phyloP scores from a whole-genome alignment of 1,140 invertebrate genomes.

The Adelges cooleyi region DNA sequence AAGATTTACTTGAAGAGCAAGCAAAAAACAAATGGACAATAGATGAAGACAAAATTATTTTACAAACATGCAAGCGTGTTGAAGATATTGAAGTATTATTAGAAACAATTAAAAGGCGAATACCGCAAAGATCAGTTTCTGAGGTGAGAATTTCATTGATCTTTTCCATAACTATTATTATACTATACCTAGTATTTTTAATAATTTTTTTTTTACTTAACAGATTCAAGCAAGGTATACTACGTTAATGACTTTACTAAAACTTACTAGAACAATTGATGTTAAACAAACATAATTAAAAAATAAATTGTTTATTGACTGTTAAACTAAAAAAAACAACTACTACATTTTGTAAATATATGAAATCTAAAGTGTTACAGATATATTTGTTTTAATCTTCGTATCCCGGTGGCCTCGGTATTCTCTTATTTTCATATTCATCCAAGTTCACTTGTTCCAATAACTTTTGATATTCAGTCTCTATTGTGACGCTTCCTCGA shows the following conservation, averaged over 20 bases:
- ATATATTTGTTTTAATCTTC: background rate
- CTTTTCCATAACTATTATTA: no score
- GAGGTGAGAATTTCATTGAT: background rate
- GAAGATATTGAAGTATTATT: conserved; percentile 22
- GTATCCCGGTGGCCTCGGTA: conserved; percentile 16
- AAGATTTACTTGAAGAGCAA: conserved; percentile 1
- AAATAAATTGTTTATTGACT: background rate
- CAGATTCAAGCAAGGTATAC: conserved; percentile 24
- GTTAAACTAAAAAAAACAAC: background rate
- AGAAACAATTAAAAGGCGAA: conserved; percentile 13
- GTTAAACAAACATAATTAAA: background rate
- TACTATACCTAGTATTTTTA: background rate
- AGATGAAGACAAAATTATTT: conserved; percentile 24
- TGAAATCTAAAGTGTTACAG: background rate
- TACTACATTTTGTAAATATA: background rate
- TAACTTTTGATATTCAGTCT: conserved; percentile 59
- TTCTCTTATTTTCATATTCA: conserved; percentile 12
- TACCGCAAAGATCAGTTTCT: conserved; percentile 12
- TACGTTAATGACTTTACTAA: conserved; percentile 12
- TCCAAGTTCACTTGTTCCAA: conserved; percentile 30
- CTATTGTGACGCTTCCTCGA: conserved; percentile 52
- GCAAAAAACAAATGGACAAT: conserved; percentile 12
- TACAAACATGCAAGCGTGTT: conserved; percentile 21
- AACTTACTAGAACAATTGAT: conserved; percentile 13
- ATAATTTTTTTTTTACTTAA: background rate